phyloP scores from a whole-genome alignment of 53 echinoderm and acorn worm species.

The Crossaster papposus region DNA sequence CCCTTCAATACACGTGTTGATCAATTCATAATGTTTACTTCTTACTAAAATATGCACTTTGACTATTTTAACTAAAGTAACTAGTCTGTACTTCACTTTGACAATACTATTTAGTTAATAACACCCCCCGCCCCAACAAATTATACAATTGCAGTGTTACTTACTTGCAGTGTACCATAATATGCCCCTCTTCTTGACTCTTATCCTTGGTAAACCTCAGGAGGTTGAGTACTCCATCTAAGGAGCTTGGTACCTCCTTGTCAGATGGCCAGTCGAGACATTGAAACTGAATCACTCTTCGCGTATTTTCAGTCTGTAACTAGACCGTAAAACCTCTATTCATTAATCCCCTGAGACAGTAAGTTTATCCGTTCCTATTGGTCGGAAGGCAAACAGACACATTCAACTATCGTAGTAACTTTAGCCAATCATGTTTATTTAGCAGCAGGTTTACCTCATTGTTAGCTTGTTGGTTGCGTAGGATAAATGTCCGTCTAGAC shows the following conservation, averaged over 20 bases:
- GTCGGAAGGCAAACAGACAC: too few species aligned
- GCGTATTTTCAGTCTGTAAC: slow-evolving; percentile 6
- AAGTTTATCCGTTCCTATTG: too few species aligned
- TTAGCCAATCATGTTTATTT: neutral
- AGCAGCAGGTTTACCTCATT: slow-evolving; percentile 1
- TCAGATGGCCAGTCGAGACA: slow-evolving; percentile 72
- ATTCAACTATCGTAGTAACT: too few species aligned
- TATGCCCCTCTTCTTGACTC: neutral
- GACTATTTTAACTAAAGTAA: neutral
- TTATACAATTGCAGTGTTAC: neutral
- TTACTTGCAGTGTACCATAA: slow-evolving; percentile 86
- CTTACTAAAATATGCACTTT: too few species aligned
- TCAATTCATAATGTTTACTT: too few species aligned
- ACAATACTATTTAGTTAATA: too few species aligned
- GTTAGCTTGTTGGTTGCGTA: neutral
- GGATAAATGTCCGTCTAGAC: neutral
- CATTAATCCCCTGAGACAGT: too few species aligned
- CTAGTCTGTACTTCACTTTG: too few species aligned
- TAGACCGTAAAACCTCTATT: neutral
- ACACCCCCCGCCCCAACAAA: too few species aligned
- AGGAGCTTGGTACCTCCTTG: slow-evolving; percentile 51
- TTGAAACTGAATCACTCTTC: slow-evolving; percentile 70
- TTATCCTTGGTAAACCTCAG: neutral
- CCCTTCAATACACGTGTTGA: neutral
- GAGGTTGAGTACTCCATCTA: slow-evolving; percentile 51